Conservation (phyloP, 37 sponge, comb jelly and placozoan genomes). For the Axinella damicornis region DNA sequence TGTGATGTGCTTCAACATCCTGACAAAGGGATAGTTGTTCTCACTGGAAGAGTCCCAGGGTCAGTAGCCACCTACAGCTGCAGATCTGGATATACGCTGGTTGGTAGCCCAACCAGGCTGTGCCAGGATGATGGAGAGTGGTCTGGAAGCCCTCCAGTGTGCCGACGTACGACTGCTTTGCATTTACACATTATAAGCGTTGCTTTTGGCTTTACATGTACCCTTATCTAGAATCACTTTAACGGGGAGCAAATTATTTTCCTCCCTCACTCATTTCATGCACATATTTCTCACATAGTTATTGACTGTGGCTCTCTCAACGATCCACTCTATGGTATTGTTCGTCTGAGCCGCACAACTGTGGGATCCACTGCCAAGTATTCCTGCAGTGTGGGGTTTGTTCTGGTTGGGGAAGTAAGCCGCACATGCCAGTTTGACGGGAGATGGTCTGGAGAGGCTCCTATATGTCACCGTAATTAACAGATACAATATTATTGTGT, state of each 20-base stretch:
- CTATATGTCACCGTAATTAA: slow-evolving; percentile 50
- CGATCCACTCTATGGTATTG: slow-evolving; percentile 19
- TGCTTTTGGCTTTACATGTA: too few species aligned
- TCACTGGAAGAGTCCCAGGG: background rate
- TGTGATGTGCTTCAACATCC: slow-evolving; percentile 27
- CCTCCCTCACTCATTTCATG: background rate
- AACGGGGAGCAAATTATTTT: too few species aligned
- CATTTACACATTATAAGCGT: background rate
- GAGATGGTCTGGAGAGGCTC: slow-evolving; percentile 51
- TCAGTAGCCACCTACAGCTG: slow-evolving; percentile 51
- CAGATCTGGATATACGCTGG: slow-evolving; percentile 34
- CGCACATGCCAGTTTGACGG: slow-evolving; percentile 29
- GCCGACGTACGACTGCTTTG: slow-evolving; percentile 29
- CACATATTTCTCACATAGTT: background rate
- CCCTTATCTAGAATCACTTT: too few species aligned
- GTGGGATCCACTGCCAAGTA: slow-evolving; percentile 22
- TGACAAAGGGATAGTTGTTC: slow-evolving; percentile 7
- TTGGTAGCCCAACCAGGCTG: slow-evolving; percentile 2
- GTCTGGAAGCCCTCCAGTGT: slow-evolving; percentile 40
- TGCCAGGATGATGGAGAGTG: slow-evolving; percentile 45
- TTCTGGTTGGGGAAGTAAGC: slow-evolving; percentile 3
- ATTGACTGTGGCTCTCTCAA: background rate
- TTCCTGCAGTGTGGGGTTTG: slow-evolving; percentile 28
- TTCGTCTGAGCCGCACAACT: background rate
- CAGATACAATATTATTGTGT: background rate